A percentile compares a stretch with the other conserved stretches of the same genome.
phyloP scores from a whole-genome alignment of 2,113 vertebrate genomes.

The Rafetus swinhoei region DNA sequence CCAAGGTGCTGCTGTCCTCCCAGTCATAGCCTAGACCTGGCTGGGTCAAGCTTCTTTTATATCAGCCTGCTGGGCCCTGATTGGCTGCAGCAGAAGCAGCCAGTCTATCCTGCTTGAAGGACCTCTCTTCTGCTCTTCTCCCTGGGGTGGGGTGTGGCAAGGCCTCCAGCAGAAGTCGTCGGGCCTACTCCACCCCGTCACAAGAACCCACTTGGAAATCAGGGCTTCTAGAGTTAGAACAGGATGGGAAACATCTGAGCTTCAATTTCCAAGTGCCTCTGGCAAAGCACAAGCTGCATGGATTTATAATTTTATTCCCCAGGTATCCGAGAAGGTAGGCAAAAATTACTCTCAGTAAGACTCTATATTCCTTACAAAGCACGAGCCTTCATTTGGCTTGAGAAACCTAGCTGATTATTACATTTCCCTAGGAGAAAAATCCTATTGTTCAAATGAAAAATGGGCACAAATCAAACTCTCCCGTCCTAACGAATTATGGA shows the following conservation, averaged over 20 bases:
- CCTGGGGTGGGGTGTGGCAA: no score
- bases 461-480: conserved; percentile 38
- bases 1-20: no score
- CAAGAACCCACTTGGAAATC: neutral
- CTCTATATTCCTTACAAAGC: neutral
- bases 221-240: neutral
- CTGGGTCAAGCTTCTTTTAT: no score
- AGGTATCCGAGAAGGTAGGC: neutral
- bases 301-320: conserved; percentile 26
- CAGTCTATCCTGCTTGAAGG: no score
- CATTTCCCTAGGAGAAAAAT: conserved; percentile 3
- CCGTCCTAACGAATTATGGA: conserved; percentile 40
- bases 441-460: conserved; percentile 51
- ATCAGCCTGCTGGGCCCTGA: no score
- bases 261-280: conserved; percentile 12
- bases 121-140: no score
- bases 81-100: no score
- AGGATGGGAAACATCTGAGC: neutral
- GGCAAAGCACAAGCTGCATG: neutral
- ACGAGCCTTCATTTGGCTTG: neutral
- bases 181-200: neutral
- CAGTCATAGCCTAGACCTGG: no score
- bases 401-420: neutral
- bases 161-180: no score
- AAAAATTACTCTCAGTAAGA: neutral